Evolutionary conservation across 2,797 vertebrate genomes (phyloP).

Genomic region (Gastrophryne carolinensis): DNA sequence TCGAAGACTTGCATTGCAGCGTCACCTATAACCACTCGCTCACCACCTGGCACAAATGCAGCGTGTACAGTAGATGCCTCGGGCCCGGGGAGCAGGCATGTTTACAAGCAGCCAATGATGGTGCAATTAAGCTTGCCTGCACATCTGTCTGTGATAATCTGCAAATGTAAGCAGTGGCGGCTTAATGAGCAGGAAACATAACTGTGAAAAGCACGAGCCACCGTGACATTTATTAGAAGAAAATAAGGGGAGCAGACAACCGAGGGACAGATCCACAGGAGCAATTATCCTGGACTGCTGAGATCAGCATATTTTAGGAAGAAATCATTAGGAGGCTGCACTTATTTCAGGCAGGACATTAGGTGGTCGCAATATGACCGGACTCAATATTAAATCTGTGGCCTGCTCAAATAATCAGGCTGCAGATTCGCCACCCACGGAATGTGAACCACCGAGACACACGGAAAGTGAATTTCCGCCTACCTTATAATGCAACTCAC

Average conservation of each 20-base stretch:
- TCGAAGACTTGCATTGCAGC: too few species aligned
- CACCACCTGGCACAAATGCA: too few species aligned
- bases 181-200: constrained; percentile 22
- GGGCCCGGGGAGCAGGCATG: too few species aligned
- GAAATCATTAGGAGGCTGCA: neutral
- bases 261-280: neutral
- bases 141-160: constrained; percentile 4
- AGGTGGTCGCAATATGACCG: too few species aligned
- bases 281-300: neutral
- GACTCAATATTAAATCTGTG: too few species aligned
- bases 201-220: neutral
- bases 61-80: too few species aligned
- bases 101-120: neutral
- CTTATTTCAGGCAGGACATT: neutral
- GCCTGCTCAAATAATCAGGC: too few species aligned
- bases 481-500: too few species aligned
- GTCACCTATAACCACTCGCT: too few species aligned
- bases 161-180: neutral
- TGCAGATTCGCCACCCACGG: too few species aligned
- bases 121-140: neutral
- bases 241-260: neutral
- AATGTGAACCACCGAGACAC: too few species aligned
- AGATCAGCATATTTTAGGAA: neutral
- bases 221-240: constrained; percentile 5
- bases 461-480: too few species aligned